Percentiles rank a stretch among this genome's conserved stretches.
Conservation (phyloP, 2,888 invertebrate species). For the Mythimna albipuncta region DNA sequence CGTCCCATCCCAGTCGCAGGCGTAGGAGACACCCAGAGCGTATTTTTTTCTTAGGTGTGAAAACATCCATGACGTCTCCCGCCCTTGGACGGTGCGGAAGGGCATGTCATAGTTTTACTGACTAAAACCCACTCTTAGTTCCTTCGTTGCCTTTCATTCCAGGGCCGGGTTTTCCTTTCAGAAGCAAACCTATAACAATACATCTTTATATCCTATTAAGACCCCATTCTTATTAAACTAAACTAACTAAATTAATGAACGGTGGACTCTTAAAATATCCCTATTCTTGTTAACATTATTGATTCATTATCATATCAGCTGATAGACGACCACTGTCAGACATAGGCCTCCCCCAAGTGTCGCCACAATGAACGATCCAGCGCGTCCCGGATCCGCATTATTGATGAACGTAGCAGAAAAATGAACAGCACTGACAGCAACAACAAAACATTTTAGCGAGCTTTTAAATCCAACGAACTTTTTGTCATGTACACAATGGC, state of each 20-base stretch:
- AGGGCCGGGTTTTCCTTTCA: too few relatives aligned
- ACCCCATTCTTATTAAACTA: background rate
- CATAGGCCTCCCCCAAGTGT: too few relatives aligned
- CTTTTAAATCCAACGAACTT: conserved; percentile 12
- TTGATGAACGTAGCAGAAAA: conserved; percentile 14
- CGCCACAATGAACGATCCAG: too few relatives aligned
- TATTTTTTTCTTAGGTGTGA: too few relatives aligned
- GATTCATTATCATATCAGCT: background rate
- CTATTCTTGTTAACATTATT: conserved; percentile 8
- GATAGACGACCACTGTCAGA: too few relatives aligned
- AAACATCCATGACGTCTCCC: too few relatives aligned
- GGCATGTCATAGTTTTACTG: too few relatives aligned
- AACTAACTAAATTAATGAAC: conserved; percentile 14
- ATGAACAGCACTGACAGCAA: background rate
- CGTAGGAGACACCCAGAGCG: too few relatives aligned
- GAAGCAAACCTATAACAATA: background rate
- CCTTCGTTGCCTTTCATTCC: too few relatives aligned
- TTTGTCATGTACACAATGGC: conserved; percentile 13
- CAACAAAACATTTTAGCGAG: conserved; percentile 5
- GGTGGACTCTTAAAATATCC: background rate
- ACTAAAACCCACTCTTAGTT: too few relatives aligned
- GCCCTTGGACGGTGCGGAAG: too few relatives aligned
- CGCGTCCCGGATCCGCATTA: background rate
- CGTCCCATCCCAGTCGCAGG: too few relatives aligned
- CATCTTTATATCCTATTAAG: background rate